Conservation (phyloP, 2,113 vertebrate species). For the Aspiorhynchus laticeps region DNA sequence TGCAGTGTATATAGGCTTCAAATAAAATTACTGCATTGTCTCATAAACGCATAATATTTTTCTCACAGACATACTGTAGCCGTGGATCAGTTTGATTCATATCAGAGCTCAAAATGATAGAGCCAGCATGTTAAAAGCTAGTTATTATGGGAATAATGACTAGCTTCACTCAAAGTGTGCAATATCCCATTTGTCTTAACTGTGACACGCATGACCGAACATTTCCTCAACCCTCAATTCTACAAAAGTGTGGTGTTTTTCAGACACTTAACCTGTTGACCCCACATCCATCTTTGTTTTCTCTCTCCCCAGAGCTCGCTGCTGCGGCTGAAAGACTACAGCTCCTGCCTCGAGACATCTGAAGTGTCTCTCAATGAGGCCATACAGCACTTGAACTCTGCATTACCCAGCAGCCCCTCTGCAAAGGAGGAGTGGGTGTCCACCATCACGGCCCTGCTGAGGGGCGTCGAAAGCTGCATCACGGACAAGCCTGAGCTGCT, state of each 20-base stretch:
- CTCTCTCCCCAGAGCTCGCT: constrained; percentile 83
- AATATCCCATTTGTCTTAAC: background rate
- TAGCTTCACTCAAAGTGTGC: background rate
- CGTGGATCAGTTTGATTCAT: background rate
- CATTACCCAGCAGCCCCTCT: constrained; percentile 72
- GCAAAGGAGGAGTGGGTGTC: constrained; percentile 93
- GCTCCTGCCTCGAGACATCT: constrained; percentile 88
- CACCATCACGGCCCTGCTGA: constrained; percentile 86
- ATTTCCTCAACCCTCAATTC: background rate
- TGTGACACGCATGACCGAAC: background rate
- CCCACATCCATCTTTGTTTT: background rate
- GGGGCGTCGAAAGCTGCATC: constrained; percentile 86
- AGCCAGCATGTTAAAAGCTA: background rate
- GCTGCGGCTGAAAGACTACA: constrained; percentile 85
- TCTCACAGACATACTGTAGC: background rate
- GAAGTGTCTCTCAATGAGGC: constrained; percentile 92
- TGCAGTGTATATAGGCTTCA: background rate
- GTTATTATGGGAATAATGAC: constrained; percentile 8
- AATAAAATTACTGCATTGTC: background rate
- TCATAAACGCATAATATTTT: background rate
- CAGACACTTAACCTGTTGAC: background rate
- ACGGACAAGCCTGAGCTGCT: constrained; percentile 78
- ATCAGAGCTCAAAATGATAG: background rate
- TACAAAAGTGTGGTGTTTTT: background rate
- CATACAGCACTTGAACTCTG: constrained; percentile 89